A percentile compares a stretch with the other conserved stretches of the same genome.
Evolutionary conservation across 2,797 vertebrate species (phyloP).

Genomic region (Diplodus puntazzo): DNA sequence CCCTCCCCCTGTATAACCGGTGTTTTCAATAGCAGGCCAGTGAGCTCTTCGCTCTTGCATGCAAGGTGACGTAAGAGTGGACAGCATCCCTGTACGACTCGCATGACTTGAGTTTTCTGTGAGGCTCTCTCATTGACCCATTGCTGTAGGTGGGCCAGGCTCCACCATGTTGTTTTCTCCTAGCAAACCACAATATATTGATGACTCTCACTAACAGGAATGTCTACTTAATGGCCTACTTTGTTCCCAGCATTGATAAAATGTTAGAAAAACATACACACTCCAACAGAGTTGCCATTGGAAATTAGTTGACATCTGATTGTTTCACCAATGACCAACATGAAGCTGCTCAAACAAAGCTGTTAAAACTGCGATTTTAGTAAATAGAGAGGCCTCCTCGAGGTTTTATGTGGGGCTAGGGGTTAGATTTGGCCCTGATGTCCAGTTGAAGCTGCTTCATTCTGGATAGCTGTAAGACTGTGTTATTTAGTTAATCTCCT

Average conservation of each 20-base stretch:
- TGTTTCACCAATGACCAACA: slow-evolving; percentile 16
- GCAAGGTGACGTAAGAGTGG: slow-evolving; percentile 64
- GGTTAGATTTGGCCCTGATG: slow-evolving; percentile 47
- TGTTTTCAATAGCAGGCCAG: slow-evolving; percentile 64
- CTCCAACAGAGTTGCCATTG: slow-evolving; percentile 29
- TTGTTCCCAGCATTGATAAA: slow-evolving; percentile 30
- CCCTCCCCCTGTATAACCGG: slow-evolving; percentile 37
- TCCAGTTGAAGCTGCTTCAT: slow-evolving; percentile 44
- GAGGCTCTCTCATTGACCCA: slow-evolving; percentile 47
- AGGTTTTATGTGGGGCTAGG: slow-evolving; percentile 46
- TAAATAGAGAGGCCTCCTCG: slow-evolving; percentile 28
- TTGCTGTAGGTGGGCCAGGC: slow-evolving; percentile 52
- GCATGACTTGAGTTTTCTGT: slow-evolving; percentile 54
- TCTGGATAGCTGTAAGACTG: slow-evolving; percentile 60
- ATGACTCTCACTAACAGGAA: slow-evolving; percentile 60
- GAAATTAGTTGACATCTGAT: slow-evolving; percentile 40
- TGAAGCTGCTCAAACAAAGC: slow-evolving; percentile 31
- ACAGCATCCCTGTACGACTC: slow-evolving; percentile 41
- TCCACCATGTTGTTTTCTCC: slow-evolving; percentile 57
- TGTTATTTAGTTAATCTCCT: slow-evolving; percentile 56
- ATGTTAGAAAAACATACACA: slow-evolving; percentile 17
- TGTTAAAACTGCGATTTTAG: slow-evolving; percentile 37
- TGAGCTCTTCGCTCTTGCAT: slow-evolving; percentile 60
- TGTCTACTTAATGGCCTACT: slow-evolving; percentile 37
- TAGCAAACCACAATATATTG: slow-evolving; percentile 52